Percentiles rank a stretch among this genome's conserved stretches.
Evolutionary conservation across 2,888 invertebrate genomes (phyloP).

Genomic region (Morpho achilles): DNA sequence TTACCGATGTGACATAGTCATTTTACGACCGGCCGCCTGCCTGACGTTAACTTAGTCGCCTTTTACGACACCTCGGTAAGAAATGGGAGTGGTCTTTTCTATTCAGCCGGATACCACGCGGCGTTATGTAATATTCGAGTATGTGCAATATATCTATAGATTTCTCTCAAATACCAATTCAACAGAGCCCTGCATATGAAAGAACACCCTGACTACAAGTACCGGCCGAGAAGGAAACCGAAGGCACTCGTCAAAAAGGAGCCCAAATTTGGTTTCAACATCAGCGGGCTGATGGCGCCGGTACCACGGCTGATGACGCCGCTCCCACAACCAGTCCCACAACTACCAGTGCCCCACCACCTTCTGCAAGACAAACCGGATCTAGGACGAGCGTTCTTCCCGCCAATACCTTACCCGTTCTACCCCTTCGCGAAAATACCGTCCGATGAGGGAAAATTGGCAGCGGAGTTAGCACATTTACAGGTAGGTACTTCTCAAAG

Average conservation of each 20-base stretch:
- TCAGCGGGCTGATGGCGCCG: constrained; percentile 82
- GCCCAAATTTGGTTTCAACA: constrained; percentile 85
- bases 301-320: constrained; percentile 71
- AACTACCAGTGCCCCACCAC: constrained; percentile 69
- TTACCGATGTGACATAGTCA: too few relatives aligned
- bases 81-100: too few relatives aligned
- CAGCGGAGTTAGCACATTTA: constrained; percentile 84
- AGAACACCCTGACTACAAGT: constrained; percentile 96
- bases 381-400: constrained; percentile 83
- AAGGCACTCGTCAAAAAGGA: constrained; percentile 91
- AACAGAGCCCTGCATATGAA: constrained; percentile 94
- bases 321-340: constrained; percentile 64
- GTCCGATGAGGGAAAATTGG: constrained; percentile 77
- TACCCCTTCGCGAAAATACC: constrained; percentile 83
- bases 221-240: constrained; percentile 91
- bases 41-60: too few relatives aligned
- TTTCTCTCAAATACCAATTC: constrained; percentile 26
- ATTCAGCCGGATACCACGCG: too few relatives aligned
- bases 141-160: too few relatives aligned
- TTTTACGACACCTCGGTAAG: too few relatives aligned
- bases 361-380: constrained; percentile 81
- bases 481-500: constrained; percentile 45
- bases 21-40: too few relatives aligned
- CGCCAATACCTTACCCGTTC: constrained; percentile 84
- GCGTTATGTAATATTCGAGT: too few relatives aligned